Percentiles rank a stretch among this genome's conserved stretches.
Conservation (phyloP, 2,797 vertebrate genomes). For the Anisognathus igniventris region DNA sequence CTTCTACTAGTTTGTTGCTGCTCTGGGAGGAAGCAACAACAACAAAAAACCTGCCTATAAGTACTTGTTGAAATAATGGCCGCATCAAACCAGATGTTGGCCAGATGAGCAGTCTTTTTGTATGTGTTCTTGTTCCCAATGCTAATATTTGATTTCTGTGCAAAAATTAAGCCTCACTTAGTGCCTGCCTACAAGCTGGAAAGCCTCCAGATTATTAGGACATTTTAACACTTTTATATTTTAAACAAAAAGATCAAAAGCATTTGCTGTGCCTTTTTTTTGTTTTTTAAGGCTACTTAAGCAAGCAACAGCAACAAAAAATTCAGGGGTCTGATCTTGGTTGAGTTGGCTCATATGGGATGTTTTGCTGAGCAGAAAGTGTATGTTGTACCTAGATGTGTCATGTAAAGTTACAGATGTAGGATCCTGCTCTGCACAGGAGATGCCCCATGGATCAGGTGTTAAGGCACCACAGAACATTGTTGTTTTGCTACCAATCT, state of each 20-base stretch:
- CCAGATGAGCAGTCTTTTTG: conserved; percentile 49
- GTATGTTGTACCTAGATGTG: neutral
- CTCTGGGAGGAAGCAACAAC: conserved; percentile 46
- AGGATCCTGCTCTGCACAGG: neutral
- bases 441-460: neutral
- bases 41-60: conserved; percentile 23
- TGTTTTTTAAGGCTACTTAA: neutral
- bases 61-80: conserved; percentile 58
- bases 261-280: neutral
- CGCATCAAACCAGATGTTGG: conserved; percentile 53
- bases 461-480: neutral
- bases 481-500: neutral
- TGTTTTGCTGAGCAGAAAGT: neutral
- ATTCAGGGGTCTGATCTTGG: neutral
- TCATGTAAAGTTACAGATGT: neutral
- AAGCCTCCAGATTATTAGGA: neutral
- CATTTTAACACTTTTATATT: neutral
- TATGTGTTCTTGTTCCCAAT: conserved; percentile 10
- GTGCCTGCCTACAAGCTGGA: neutral
- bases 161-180: conserved; percentile 43
- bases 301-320: neutral
- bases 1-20: conserved; percentile 33
- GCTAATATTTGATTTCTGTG: conserved; percentile 48
- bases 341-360: neutral
- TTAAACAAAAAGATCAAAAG: neutral